phyloP scores from a whole-genome alignment of 2,113 vertebrate genomes.

The Polyodon spathula region DNA sequence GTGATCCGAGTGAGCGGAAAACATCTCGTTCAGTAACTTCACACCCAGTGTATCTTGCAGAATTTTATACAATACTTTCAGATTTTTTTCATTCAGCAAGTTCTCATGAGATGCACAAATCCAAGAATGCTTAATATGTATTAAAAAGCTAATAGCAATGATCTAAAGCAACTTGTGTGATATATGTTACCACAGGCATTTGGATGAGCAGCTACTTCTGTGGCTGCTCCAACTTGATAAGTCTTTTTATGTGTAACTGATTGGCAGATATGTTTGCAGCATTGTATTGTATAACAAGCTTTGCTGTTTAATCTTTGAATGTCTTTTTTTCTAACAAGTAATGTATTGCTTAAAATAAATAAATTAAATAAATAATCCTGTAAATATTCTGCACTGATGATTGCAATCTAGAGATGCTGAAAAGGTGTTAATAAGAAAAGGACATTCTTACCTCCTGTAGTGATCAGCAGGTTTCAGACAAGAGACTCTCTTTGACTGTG shows the following conservation, averaged over 20 bases:
- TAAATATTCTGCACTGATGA: no score
- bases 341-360: no score
- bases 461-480: neutral
- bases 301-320: neutral
- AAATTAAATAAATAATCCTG: no score
- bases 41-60: no score
- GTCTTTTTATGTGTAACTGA: no score
- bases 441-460: neutral
- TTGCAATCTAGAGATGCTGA: no score
- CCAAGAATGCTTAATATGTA: neutral
- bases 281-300: no score
- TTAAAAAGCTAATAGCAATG: neutral
- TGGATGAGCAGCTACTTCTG: no score
- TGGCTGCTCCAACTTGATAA: neutral
- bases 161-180: neutral
- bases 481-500: constrained; percentile 6
- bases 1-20: no score
- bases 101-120: neutral
- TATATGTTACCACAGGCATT: neutral
- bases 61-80: neutral
- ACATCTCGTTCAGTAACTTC: no score
- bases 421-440: no score
- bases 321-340: neutral
- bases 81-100: neutral
- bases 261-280: no score